Percentiles rank a stretch among this genome's conserved stretches.
phyloP scores from a whole-genome alignment of 2,888 invertebrate genomes.

The Gastrophysa polygoni region DNA sequence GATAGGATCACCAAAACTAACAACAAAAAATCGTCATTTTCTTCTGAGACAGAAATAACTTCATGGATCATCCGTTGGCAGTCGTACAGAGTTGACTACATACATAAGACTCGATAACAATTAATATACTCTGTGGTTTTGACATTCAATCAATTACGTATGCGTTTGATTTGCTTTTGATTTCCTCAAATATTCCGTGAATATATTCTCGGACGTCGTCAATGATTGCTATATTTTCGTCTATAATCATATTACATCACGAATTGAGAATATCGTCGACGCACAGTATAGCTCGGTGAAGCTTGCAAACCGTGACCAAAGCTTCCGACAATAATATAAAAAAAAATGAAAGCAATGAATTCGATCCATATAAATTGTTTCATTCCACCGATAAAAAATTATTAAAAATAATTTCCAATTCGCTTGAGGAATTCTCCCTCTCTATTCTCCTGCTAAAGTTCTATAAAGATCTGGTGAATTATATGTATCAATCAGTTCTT shows the following conservation, averaged over 20 bases:
- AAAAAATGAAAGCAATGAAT: slow-evolving; percentile 47
- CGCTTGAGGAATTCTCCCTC: too few relatives aligned
- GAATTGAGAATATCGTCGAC: background rate
- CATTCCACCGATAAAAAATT: slow-evolving; percentile 47
- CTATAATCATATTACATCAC: background rate
- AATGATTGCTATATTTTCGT: background rate
- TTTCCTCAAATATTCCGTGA: too few relatives aligned
- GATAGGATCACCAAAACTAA: too few relatives aligned
- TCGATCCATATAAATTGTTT: slow-evolving; percentile 47
- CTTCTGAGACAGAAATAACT: too few relatives aligned
- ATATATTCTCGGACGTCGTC: too few relatives aligned
- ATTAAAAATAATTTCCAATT: slow-evolving; percentile 45
- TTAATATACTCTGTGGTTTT: too few relatives aligned
- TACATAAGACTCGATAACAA: too few relatives aligned
- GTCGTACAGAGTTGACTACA: too few relatives aligned
- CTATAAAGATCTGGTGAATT: slow-evolving; percentile 1
- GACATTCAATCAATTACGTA: too few relatives aligned
- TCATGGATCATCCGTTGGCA: too few relatives aligned
- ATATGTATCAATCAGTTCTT: background rate
- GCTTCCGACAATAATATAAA: slow-evolving; percentile 37
- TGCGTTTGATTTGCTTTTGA: too few relatives aligned
- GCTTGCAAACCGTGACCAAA: slow-evolving; percentile 39
- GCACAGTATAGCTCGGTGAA: background rate
- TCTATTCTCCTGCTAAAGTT: slow-evolving; percentile 9
- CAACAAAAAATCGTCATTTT: too few relatives aligned